phyloP scores from a whole-genome alignment of 1,140 invertebrate genomes.

The Zaprionus ornatus region DNA sequence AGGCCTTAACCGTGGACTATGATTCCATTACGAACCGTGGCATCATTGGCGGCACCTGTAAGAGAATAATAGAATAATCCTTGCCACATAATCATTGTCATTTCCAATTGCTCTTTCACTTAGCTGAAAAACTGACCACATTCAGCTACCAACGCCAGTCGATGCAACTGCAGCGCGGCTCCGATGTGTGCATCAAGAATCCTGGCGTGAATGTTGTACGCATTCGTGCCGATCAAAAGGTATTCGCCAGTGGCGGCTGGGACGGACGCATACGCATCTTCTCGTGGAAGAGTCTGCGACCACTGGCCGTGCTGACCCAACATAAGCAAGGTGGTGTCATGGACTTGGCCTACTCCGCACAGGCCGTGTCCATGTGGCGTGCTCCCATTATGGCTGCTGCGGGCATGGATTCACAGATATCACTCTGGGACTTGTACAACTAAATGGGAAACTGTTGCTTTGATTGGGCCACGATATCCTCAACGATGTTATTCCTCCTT shows the following conservation, averaged over 20 bases:
- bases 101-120: slow-evolving; percentile 49
- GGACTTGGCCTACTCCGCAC: slow-evolving; percentile 88
- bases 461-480: not conserved
- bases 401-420: slow-evolving; percentile 89
- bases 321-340: slow-evolving; percentile 87
- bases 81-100: slow-evolving; percentile 84
- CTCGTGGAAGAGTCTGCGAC: slow-evolving; percentile 90
- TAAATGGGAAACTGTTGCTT: slow-evolving; percentile 49
- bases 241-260: slow-evolving; percentile 91
- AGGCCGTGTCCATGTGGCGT: slow-evolving; percentile 87
- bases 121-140: slow-evolving; percentile 77
- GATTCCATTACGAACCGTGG: slow-evolving; percentile 87
- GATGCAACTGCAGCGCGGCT: slow-evolving; percentile 86
- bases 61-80: slow-evolving; percentile 81
- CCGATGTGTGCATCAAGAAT: slow-evolving; percentile 87
- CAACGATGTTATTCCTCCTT: not conserved
- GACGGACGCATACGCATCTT: slow-evolving; percentile 91
- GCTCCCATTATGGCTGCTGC: slow-evolving; percentile 89
- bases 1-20: slow-evolving; percentile 89
- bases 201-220: slow-evolving; percentile 89
- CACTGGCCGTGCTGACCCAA: slow-evolving; percentile 89
- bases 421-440: slow-evolving; percentile 91
- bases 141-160: slow-evolving; percentile 84
- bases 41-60: slow-evolving; percentile 86
- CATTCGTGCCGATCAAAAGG: slow-evolving; percentile 89